A percentile compares a stretch with the other conserved stretches of the same genome.
Conservation (phyloP, 1,140 invertebrate genomes). For the Drosophila lacertosa region DNA sequence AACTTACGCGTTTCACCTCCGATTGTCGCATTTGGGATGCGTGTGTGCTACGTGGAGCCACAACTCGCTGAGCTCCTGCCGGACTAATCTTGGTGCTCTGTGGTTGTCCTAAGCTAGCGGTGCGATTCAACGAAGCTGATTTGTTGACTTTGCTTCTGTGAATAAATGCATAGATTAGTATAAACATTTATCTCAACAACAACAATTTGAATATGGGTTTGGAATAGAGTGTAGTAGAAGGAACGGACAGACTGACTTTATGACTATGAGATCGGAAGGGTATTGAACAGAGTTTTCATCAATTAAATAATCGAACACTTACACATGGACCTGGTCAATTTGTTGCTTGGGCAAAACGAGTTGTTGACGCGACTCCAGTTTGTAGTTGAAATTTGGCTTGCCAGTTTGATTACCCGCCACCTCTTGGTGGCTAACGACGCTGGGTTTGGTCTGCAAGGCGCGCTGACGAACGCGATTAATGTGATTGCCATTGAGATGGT, state of each 20-base stretch:
- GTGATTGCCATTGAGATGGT: not conserved
- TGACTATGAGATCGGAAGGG: too few relatives aligned
- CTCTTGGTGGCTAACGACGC: not conserved
- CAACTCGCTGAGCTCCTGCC: slow-evolving; percentile 10
- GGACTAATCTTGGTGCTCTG: slow-evolving; percentile 18
- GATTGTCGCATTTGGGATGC: slow-evolving; percentile 66
- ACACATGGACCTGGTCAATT: slow-evolving; percentile 1
- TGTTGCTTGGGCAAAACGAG: not conserved
- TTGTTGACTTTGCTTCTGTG: slow-evolving; percentile 19
- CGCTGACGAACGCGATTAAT: not conserved
- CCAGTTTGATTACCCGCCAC: not conserved
- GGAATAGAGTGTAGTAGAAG: too few relatives aligned
- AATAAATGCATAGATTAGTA: too few relatives aligned
- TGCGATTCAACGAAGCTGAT: not conserved
- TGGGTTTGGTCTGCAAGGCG: not conserved
- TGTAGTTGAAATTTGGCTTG: not conserved
- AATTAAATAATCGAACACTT: not conserved
- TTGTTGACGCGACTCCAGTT: not conserved
- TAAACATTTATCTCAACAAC: too few relatives aligned
- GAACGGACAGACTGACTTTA: too few relatives aligned
- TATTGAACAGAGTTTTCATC: too few relatives aligned
- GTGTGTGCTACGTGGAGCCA: slow-evolving; percentile 58
- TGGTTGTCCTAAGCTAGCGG: not conserved
- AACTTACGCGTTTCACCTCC: slow-evolving; percentile 72
- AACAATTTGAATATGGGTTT: too few relatives aligned